Percentiles rank a stretch among this genome's conserved stretches.
Conservation (phyloP, 2,113 vertebrate species). For the Phainopepla nitens region DNA sequence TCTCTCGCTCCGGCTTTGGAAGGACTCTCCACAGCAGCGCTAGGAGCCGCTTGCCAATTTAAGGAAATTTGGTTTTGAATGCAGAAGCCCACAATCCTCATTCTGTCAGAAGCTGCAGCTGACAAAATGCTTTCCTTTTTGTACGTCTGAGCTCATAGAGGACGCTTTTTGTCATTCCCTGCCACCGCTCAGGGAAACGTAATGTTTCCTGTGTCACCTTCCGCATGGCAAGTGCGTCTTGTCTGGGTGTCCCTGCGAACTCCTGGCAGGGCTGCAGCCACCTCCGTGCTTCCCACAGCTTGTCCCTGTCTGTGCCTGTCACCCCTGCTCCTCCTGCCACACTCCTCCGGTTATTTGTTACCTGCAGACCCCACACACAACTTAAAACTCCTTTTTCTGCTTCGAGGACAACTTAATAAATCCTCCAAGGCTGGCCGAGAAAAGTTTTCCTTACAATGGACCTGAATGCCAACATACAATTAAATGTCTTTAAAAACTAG, state of each 20-base stretch:
- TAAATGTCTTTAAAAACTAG: background rate
- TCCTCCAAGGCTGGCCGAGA: background rate
- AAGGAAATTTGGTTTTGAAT: conserved; percentile 20
- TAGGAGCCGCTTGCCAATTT: background rate
- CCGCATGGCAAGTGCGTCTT: background rate
- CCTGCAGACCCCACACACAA: background rate
- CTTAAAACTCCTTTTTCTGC: background rate
- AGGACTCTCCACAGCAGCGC: background rate
- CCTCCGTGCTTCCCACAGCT: background rate
- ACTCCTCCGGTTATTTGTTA: background rate
- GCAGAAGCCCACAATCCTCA: background rate
- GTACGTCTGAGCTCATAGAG: background rate
- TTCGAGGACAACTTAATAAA: background rate
- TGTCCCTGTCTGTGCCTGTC: background rate
- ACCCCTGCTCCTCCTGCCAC: background rate
- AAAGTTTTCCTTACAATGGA: background rate
- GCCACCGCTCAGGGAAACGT: background rate
- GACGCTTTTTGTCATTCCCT: background rate
- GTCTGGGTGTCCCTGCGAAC: background rate
- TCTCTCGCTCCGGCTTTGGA: background rate
- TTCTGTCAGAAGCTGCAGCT: conserved; percentile 24
- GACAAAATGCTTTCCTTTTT: background rate
- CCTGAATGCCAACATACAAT: background rate
- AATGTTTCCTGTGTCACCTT: conserved; percentile 4
- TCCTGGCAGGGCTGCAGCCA: background rate